A percentile compares a stretch with the other conserved stretches of the same genome.
These are phyloP conservation scores for Coptodon bakossiorum DNA, from an alignment of 2,113 vertebrate species.

Conservation along the genomic window DNA sequence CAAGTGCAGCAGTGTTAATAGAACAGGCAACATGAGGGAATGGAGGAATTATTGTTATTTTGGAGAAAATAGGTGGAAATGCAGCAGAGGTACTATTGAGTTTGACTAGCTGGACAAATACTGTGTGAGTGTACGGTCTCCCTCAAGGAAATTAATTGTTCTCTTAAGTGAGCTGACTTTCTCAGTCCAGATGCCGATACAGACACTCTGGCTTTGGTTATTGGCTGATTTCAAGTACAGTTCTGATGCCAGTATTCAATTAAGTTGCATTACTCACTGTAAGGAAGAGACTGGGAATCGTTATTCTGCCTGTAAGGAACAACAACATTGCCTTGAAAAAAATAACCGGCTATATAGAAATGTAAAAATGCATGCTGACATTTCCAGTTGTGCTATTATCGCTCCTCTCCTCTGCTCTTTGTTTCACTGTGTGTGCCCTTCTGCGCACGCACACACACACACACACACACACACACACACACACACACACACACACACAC, in stretches of 20 bases:
- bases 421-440: background rate
- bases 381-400: background rate
- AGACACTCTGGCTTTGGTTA: background rate
- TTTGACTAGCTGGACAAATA: background rate
- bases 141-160: background rate
- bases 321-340: background rate
- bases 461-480: background rate
- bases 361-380: background rate
- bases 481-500: too few relatives aligned
- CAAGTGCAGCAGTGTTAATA: background rate
- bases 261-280: background rate
- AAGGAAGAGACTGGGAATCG: background rate
- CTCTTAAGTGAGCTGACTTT: background rate
- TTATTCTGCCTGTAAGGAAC: background rate
- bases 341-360: background rate
- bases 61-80: background rate
- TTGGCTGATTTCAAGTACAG: background rate
- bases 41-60: background rate
- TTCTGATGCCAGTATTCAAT: background rate
- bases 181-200: background rate
- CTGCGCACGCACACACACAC: fast-evolving
- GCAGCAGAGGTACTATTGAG: background rate
- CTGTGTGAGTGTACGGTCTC: background rate
- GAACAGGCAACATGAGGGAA: background rate
- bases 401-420: background rate